Percentiles rank a stretch among this genome's conserved stretches.
Evolutionary conservation across 2,888 invertebrate genomes (phyloP).

Genomic region (Mythimna ferrago): DNA sequence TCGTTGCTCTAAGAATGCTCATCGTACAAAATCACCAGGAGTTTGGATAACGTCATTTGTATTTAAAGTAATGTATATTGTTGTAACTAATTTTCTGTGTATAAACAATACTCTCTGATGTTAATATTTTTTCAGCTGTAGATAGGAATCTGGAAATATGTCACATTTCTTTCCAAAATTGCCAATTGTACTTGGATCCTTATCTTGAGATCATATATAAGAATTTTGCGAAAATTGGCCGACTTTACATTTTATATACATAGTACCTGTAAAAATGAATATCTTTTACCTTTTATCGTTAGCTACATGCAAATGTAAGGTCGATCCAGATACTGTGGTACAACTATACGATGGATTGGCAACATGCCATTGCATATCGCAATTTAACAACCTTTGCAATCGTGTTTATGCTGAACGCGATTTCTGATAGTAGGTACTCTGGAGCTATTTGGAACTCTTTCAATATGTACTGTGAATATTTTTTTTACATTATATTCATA

Average conservation of each 20-base stretch:
- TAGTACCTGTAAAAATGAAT: neutral
- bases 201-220: too few relatives aligned
- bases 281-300: neutral
- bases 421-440: conserved; percentile 26
- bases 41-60: conserved; percentile 78
- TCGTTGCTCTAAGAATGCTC: conserved; percentile 71
- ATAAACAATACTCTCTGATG: conserved; percentile 63
- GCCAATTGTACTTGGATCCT: neutral
- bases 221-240: neutral
- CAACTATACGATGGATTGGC: conserved; percentile 43
- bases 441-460: conserved; percentile 9
- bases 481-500: neutral
- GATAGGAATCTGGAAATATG: conserved; percentile 22
- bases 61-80: conserved; percentile 34
- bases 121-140: conserved; percentile 63
- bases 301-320: conserved; percentile 25
- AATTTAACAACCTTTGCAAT: conserved; percentile 54
- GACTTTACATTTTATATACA: neutral
- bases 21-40: conserved; percentile 73
- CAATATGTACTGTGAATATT: neutral
- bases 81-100: conserved; percentile 59
- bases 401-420: conserved; percentile 35
- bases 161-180: neutral
- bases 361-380: conserved; percentile 47
- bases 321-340: conserved; percentile 22